A percentile compares a stretch with the other conserved stretches of the same genome.
These are phyloP conservation scores for Bungarus multicinctus DNA, from an alignment of 2,113 vertebrate genomes.

Conservation along the genomic window DNA sequence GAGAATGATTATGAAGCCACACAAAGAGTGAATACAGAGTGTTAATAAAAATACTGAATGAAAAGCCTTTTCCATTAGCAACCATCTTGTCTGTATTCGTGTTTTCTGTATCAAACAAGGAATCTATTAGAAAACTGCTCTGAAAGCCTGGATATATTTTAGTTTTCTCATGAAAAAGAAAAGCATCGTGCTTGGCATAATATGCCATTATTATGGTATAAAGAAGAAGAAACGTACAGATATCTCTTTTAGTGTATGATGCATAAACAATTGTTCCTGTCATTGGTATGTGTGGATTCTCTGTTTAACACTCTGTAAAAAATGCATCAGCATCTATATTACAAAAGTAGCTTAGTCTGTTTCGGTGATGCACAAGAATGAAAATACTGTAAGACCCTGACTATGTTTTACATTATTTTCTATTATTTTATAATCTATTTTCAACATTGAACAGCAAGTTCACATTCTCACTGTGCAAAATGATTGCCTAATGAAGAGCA, in stretches of 20 bases:
- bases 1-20: constrained; percentile 31
- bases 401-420: not conserved
- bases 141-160: not conserved
- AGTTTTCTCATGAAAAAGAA: not conserved
- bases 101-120: constrained; percentile 1
- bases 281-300: not conserved
- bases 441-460: not conserved
- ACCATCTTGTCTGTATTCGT: not conserved
- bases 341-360: not conserved
- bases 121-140: constrained; percentile 14
- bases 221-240: not conserved
- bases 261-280: not conserved
- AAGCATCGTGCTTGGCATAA: not conserved
- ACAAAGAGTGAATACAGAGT: constrained; percentile 19
- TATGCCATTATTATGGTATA: not conserved
- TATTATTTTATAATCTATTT: not conserved
- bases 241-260: not conserved
- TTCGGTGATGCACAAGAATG: not conserved
- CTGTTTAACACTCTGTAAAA: not conserved
- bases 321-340: not conserved
- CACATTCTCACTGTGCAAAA: not conserved
- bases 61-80: not conserved
- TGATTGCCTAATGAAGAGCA: not conserved
- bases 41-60: constrained; percentile 25
- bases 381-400: not conserved